Evolutionary conservation across 2,888 invertebrate genomes (phyloP).

Genomic region (Syritta pipiens): DNA sequence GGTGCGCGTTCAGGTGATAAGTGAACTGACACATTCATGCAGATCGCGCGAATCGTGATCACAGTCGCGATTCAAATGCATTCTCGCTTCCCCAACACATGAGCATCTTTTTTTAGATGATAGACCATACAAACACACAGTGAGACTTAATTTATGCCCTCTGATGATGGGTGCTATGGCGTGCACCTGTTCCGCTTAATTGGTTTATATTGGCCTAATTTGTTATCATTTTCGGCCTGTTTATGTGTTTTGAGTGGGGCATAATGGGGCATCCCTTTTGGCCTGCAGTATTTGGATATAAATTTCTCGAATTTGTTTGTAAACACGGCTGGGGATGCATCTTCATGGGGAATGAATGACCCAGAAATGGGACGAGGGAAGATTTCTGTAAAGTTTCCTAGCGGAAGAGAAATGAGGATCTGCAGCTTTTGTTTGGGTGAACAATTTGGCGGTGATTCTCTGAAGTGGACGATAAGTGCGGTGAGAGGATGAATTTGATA

Average conservation of each 20-base stretch:
- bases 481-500: too few relatives aligned
- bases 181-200: constrained; percentile 22
- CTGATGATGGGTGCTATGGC: background rate
- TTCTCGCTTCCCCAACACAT: too few relatives aligned
- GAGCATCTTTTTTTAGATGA: too few relatives aligned
- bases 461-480: too few relatives aligned
- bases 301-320: constrained; percentile 20
- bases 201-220: constrained; percentile 3
- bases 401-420: too few relatives aligned
- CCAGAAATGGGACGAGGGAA: too few relatives aligned
- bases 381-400: too few relatives aligned
- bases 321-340: constrained; percentile 3
- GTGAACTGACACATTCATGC: background rate
- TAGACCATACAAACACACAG: too few relatives aligned
- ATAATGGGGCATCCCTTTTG: background rate
- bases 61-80: too few relatives aligned
- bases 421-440: too few relatives aligned
- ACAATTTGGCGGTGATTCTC: too few relatives aligned
- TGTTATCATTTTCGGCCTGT: background rate
- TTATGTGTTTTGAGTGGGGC: background rate
- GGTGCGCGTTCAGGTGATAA: background rate
- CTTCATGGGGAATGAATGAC: background rate
- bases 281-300: background rate
- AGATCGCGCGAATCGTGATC: too few relatives aligned
- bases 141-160: background rate